A percentile compares a stretch with the other conserved stretches of the same genome.
Evolutionary conservation across 2,113 vertebrate species (phyloP).

Genomic region (Leptobrachium leishanense): DNA sequence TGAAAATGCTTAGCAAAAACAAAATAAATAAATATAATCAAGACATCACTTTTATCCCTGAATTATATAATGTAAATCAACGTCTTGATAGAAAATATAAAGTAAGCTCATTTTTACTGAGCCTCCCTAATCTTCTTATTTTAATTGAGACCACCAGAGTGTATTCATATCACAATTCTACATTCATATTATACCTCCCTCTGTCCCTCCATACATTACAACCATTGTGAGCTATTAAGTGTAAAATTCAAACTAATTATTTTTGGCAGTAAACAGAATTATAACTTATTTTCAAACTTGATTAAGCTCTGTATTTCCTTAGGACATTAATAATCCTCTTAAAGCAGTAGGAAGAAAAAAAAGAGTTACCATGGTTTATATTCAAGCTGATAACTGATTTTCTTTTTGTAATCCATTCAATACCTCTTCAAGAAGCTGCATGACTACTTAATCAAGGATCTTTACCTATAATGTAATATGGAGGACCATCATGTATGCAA

Average conservation of each 20-base stretch:
- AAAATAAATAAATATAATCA: no score
- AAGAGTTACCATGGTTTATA: conserved; percentile 37
- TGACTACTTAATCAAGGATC: conserved; percentile 35
- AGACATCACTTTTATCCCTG: not conserved
- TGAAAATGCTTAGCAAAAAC: no score
- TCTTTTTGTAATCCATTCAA: conserved; percentile 43
- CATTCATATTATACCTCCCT: conserved; percentile 22
- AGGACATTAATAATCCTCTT: conserved; percentile 49
- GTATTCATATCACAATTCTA: conserved; percentile 17
- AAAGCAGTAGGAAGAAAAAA: conserved; percentile 37
- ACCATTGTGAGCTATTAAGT: conserved; percentile 16
- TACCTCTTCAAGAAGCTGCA: conserved; percentile 43
- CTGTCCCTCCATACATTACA: conserved; percentile 13
- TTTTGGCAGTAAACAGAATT: conserved; percentile 44
- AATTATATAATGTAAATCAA: not conserved
- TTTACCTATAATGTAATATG: conserved; percentile 13
- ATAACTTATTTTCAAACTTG: conserved; percentile 43
- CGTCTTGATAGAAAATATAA: not conserved
- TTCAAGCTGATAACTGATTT: conserved; percentile 34
- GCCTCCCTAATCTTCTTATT: conserved; percentile 4
- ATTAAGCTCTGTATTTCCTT: conserved; percentile 41
- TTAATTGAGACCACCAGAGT: conserved; percentile 13
- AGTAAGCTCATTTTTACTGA: conserved; percentile 4
- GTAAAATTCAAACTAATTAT: conserved; percentile 36
- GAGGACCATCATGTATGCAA: not conserved